Evolutionary conservation across 2,113 vertebrate genomes (phyloP), one percentile per base, ranked within the genome.

Genomic region (Accipiter cooperii): DNA sequence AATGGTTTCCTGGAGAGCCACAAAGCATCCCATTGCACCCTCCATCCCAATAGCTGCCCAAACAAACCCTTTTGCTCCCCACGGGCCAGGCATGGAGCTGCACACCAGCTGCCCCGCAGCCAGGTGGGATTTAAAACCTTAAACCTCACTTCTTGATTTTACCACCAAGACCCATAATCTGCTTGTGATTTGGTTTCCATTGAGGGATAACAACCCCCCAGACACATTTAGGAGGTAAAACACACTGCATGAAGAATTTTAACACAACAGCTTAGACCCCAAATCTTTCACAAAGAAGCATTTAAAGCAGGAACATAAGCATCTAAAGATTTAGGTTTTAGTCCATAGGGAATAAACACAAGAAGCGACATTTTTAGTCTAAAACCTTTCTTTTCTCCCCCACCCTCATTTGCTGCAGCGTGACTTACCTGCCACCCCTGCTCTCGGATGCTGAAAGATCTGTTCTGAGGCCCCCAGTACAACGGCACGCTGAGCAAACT

Each of bases 71-170:
- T 54, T 54, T 10, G 17, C 9, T 78, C 26, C 54, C n/a, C 12
- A 10, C 0, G 0, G 28, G 20, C 26, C 60, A 31, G 34, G 26
- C 52, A 54, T 1, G 3, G 76, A 55, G 14, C 46, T 38, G 17
- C 1, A 0, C 4, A 3, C 28, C 87, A 89, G 24, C 40, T 54
- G 34, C 34, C 17, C 21, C 8, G 17, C 0, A 0, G 34, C 1
- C 12, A 2, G 20, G 7, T 54, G 10, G 4, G 5, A 28, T n/a
- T 73, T 36, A 65, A 86, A 78, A 51, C 28, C 63, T 76, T 38
- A 42, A 17, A 22, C 15, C 33, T 75, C 3, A 1, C 13, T 71
- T 42, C 68, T 78, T 42, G 9, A 6, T 60, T 93, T 54, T 40
- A 33, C 31, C 33, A 75, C 17, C 29, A 40, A 46, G 8, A 4